Evolutionary conservation across 1,140 invertebrate species (phyloP), one percentile per base, ranked within the genome.

Genomic region (Cyclina sinensis): DNA sequence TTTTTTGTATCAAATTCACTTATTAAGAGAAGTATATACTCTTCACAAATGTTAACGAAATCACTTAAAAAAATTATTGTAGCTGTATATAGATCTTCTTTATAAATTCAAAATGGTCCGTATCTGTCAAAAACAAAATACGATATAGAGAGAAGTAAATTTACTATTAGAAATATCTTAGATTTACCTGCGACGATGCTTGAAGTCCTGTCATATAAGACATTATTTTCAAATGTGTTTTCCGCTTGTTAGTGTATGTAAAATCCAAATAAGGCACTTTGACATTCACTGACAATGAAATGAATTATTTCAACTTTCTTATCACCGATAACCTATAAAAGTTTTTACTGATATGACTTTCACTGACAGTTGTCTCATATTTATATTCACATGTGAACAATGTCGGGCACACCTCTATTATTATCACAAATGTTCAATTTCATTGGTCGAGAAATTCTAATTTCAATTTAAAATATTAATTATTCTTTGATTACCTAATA

Each of bases 381-480:
- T 37, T 79, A 79, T 79, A 79, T 12, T 27, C 32, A 21, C 11
- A 51, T 51, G 30, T 57, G 11, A 79, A 79, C 24, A 43, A 51
- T n/a, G 27, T 27, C 24, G n/a, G 1, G 24, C 57, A 27, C 9
- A 11, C 57, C 9, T 62, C 4, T 30, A 1, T 79, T n/a, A 48
- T 16, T 32, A 79, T 79, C 46, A 16, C 14, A 54, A 54, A 65
- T 30, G 18, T 18, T 5, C 39, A 43, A 54, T 54, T 82, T 68
- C 80, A 82, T 82, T 82, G 80, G 80, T 62, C 14, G 80, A 82
- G 18, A 16, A 14, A 18, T 48, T 27, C 35, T 82, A 68, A 82
- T 82, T 82, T 82, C 80, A 82, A 82, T 82, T 82, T 27, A 37
- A 9, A 37, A 57, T 35, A 39, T 81, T 62, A 81, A 59, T 39